Evolutionary conservation across 2,888 invertebrate species (phyloP), one percentile per base, ranked within the genome.

Genomic region (Teleogryllus oceanicus): DNA sequence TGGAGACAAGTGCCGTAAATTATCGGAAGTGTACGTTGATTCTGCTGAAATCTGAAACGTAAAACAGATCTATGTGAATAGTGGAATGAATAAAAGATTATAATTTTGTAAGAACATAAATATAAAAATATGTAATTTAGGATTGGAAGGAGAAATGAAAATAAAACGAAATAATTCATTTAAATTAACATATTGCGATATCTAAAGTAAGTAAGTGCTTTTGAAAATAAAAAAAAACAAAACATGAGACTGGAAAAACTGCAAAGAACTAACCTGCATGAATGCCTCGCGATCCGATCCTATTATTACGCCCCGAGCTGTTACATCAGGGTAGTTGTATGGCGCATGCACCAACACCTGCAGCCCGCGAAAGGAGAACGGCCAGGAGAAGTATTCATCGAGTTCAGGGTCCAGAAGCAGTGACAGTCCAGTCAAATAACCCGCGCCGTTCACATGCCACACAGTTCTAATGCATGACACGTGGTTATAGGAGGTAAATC

Each of bases 321-420:
- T 79, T n/a, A 82, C 80, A 62, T 82, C 82, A 1, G 83, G 83
- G 74, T 81, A 83, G 74, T 83, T 81, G 21, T 75, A 76, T 13
- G 81, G 81, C 1, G 81, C 76, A 21, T 83, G 83, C 13, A 82
- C 80, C 78, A 83, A 62, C 2, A 83, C 82, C 49, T 82, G 82
- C 1, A 82, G 74, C 18, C 82, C 82, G 74, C 82, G 81, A 75
- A 82, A 82, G 8, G 82, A 82, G 79, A 82, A 82, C 13, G 82
- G 80, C 1, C 82, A 82, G 1, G 82, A 82, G 49, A 82, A 82
- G 79, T 82, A 82, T 50, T 82, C 82, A 50, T 82, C 82, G 11
- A 82, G 80, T 37, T 80, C 78, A 16, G 82, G 82, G 77, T 82
- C 81, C 50, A 82, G 77, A 12, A 82, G 78, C 76, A 82, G 79